Conservation (phyloP, 2,113 vertebrate genomes). For the Anas platyrhynchos region DNA sequence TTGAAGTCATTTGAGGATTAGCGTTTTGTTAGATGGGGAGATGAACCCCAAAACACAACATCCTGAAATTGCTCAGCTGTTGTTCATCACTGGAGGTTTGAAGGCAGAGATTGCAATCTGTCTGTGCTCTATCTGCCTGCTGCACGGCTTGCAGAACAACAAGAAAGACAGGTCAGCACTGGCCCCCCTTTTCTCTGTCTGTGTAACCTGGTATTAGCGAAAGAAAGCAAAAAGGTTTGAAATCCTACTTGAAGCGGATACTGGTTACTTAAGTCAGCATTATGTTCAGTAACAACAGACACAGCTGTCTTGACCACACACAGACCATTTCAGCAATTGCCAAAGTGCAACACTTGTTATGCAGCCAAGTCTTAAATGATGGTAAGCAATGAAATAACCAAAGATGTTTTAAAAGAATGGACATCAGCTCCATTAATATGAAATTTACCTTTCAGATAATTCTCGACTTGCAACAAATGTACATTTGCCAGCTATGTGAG, state of each 20-base stretch:
- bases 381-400: slow-evolving; percentile 59
- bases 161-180: slow-evolving; percentile 56
- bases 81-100: slow-evolving; percentile 28
- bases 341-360: slow-evolving; percentile 16
- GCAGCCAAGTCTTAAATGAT: slow-evolving; percentile 65
- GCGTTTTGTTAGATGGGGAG: slow-evolving; percentile 46
- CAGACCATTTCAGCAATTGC: slow-evolving; percentile 60
- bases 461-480: background rate
- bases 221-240: slow-evolving; percentile 66
- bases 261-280: slow-evolving; percentile 69
- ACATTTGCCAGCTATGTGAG: background rate
- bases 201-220: slow-evolving; percentile 60
- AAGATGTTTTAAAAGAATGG: slow-evolving; percentile 47
- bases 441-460: slow-evolving; percentile 59
- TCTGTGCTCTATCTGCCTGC: background rate
- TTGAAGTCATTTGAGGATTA: slow-evolving; percentile 69
- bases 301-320: slow-evolving; percentile 73
- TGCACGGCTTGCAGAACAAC: background rate
- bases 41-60: slow-evolving; percentile 64
- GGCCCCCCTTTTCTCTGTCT: slow-evolving; percentile 56
- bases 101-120: slow-evolving; percentile 55
- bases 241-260: slow-evolving; percentile 70
- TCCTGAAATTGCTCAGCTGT: slow-evolving; percentile 48
- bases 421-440: slow-evolving; percentile 46
- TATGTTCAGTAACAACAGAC: slow-evolving; percentile 66